Evolutionary conservation across 2,797 vertebrate genomes (phyloP), one percentile per base, ranked within the genome.

Genomic region (Diplodus puntazzo): DNA sequence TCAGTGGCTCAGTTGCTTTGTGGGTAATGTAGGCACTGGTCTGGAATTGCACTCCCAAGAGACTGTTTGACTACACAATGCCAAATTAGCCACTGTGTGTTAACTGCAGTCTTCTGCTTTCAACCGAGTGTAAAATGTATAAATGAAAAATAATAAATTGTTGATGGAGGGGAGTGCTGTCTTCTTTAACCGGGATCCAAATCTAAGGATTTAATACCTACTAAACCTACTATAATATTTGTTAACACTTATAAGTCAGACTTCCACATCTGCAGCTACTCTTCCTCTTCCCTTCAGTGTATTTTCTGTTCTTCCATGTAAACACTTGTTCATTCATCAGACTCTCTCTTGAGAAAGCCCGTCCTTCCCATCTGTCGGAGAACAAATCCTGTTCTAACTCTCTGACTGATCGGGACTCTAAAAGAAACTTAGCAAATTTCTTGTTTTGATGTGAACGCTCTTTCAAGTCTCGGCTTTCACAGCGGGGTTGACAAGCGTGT

Each of bases 271-370:
- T 11, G 45, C 43, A 9, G 16, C 34, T 58, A 30, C 49, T 64
- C 53, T 57, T 54, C 50, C 71, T 63, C 55, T 75, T 65, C 68
- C 58, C 63, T 18, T 68, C 75, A 66, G 25, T 11, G 49, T 80
- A 70, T 75, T 65, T 55, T 64, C 57, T 57, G 34, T 18, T 60
- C 70, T 67, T 85, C 65, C 70, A 30, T 55, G 53, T 75, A 46
- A 80, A 74, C 69, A 80, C 60, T 48, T 34, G 30, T 34, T 34
- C 34, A 34, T 8, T 34, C 7, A 34, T 34, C 34, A 34, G n/a
- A 8, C 54, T 27, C 39, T 49, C 49, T 43, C 69, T 63, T 21
- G 18, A 75, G 80, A 66, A 84, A 30, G 68, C 45, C 30, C 53
- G 3, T 73, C 74, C 63, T 50, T 49, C 80, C 45, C 70, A 43